Evolutionary conservation across 1,140 invertebrate genomes (phyloP).

Genomic region (Lasaia peninsularis): DNA sequence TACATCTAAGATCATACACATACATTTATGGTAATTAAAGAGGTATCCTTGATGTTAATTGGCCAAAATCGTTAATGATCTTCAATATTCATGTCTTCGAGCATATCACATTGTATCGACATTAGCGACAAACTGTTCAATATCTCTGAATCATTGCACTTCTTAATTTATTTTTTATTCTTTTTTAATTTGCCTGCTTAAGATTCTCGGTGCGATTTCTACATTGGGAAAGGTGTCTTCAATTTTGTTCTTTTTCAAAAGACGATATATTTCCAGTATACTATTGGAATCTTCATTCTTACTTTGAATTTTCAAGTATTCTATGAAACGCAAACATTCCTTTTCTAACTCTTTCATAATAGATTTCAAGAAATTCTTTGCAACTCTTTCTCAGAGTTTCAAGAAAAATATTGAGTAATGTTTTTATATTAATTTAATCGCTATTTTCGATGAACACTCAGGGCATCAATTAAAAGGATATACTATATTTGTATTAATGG

Average conservation of each 20-base stretch:
- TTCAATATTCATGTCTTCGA: no score
- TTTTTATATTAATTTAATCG: slow-evolving; percentile 25
- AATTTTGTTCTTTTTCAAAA: slow-evolving; percentile 14
- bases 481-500: no score
- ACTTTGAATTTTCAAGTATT: neutral
- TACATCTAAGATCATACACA: no score
- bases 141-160: slow-evolving; percentile 33
- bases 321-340: slow-evolving; percentile 31
- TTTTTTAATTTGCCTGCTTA: slow-evolving; percentile 27
- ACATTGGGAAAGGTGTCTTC: slow-evolving; percentile 23
- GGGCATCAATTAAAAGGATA: slow-evolving; percentile 7
- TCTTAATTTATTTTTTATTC: slow-evolving; percentile 36
- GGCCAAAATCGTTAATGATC: no score
- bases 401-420: slow-evolving; percentile 21
- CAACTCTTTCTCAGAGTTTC: slow-evolving; percentile 24
- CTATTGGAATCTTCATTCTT: neutral
- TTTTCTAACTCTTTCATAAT: slow-evolving; percentile 32
- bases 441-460: slow-evolving; percentile 26
- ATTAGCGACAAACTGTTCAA: slow-evolving; percentile 12
- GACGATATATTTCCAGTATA: slow-evolving; percentile 15
- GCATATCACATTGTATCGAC: neutral
- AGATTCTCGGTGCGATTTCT: slow-evolving; percentile 41
- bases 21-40: no score
- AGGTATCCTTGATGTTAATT: no score
- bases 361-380: slow-evolving; percentile 28